A percentile compares a stretch with the other conserved stretches of the same genome.
phyloP scores from a whole-genome alignment of 2,113 vertebrate species.

The Pungitius pungitius region DNA sequence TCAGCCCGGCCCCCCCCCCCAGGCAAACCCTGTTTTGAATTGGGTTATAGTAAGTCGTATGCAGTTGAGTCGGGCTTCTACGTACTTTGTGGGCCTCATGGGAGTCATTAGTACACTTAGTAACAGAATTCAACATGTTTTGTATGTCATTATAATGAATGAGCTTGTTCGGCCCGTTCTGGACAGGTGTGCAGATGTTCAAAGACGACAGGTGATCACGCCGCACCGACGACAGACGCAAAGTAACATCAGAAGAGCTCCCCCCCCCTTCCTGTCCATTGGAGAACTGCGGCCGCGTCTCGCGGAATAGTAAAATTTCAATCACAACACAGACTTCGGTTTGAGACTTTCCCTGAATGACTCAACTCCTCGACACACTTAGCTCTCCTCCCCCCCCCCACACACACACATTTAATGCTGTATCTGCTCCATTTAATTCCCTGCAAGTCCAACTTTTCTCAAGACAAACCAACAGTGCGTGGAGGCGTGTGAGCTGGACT shows the following conservation, averaged over 20 bases:
- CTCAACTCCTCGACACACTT: conserved; percentile 61
- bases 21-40: neutral
- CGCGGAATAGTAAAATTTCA: too few species aligned
- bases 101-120: too few species aligned
- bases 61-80: too few species aligned
- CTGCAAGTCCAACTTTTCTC: conserved; percentile 49
- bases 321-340: conserved; percentile 53
- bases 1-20: neutral
- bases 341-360: conserved; percentile 66
- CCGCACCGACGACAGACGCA: neutral
- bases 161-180: neutral
- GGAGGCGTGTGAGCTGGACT: conserved; percentile 55
- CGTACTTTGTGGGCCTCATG: too few species aligned
- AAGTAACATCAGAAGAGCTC: conserved; percentile 11
- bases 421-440: conserved; percentile 50
- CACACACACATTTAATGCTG: conserved; percentile 15
- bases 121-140: neutral
- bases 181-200: neutral
- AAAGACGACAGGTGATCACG: conserved; percentile 18
- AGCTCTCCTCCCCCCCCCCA: conserved; percentile 12
- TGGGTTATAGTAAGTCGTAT: too few species aligned
- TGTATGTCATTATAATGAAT: neutral
- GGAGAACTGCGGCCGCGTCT: conserved; percentile 1
- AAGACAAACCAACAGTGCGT: conserved; percentile 29
- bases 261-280: conserved; percentile 1